A percentile compares a stretch with the other conserved stretches of the same genome.
Evolutionary conservation across 2,797 vertebrate genomes (phyloP).

Genomic region (Remorina albescens): DNA sequence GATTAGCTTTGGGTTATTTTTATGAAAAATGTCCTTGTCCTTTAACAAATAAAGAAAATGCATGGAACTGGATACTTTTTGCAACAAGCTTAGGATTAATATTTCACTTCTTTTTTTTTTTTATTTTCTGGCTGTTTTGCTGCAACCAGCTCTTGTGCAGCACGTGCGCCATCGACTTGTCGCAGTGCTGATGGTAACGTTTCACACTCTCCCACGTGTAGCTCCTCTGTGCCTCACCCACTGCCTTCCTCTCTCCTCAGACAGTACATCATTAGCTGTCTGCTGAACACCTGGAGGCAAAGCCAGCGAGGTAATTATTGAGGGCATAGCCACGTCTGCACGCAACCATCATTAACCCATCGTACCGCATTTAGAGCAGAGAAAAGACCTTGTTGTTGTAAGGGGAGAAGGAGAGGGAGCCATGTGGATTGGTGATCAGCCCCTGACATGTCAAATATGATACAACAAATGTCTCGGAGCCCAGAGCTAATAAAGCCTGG

Average conservation of each 20-base stretch:
- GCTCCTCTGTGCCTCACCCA: constrained; percentile 32
- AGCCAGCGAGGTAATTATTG: constrained; percentile 77
- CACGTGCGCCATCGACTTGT: constrained; percentile 28
- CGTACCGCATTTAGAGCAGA: constrained; percentile 64
- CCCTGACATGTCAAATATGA: constrained; percentile 69
- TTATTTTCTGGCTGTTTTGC: neutral
- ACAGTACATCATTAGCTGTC: constrained; percentile 81
- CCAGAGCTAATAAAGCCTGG: constrained; percentile 76
- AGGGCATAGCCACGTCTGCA: constrained; percentile 79
- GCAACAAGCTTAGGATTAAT: neutral
- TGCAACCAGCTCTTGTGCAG: neutral
- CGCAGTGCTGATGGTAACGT: constrained; percentile 36
- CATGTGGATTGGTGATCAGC: constrained; percentile 56
- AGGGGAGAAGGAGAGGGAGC: constrained; percentile 41
- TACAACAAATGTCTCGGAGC: constrained; percentile 67
- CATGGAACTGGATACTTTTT: neutral
- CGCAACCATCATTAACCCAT: constrained; percentile 81
- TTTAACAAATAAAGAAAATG: neutral
- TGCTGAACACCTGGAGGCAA: constrained; percentile 83
- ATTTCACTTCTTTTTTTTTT: neutral
- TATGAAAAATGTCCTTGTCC: neutral
- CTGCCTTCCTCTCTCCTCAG: constrained; percentile 51
- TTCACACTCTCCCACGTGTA: constrained; percentile 9
- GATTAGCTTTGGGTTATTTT: neutral
- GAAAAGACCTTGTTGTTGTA: constrained; percentile 71